Conservation (phyloP, 92 coral and sea anemone genomes). For the Porites divaricata region DNA sequence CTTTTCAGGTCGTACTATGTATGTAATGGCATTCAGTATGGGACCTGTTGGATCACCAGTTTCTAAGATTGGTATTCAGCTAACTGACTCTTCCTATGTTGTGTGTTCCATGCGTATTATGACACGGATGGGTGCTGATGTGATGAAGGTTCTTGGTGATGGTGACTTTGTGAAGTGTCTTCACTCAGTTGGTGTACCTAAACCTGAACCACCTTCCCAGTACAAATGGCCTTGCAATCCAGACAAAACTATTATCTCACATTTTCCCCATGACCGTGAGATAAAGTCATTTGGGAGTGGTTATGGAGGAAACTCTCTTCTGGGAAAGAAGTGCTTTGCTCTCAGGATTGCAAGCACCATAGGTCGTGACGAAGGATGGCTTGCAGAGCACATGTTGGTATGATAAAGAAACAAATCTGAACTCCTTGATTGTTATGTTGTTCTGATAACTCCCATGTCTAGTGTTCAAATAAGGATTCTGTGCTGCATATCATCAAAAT, state of each 20-base stretch:
- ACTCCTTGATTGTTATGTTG: too few relatives aligned
- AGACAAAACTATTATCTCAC: conserved; percentile 82
- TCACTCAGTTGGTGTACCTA: conserved; percentile 86
- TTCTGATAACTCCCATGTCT: too few relatives aligned
- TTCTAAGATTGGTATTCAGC: conserved; percentile 88
- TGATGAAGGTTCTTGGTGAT: conserved; percentile 73
- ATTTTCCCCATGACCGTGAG: conserved; percentile 77
- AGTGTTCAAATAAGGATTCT: too few relatives aligned
- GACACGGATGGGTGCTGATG: conserved; percentile 89
- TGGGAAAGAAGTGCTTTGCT: conserved; percentile 94
- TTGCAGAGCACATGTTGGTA: conserved; percentile 95
- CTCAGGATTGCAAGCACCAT: conserved; percentile 84
- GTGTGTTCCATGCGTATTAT: conserved; percentile 87
- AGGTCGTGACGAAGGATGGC: conserved; percentile 89
- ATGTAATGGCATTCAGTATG: conserved; percentile 90
- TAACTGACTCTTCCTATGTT: conserved; percentile 90
- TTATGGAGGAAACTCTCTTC: conserved; percentile 90
- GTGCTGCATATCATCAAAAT: too few relatives aligned
- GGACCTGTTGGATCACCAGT: conserved; percentile 94
- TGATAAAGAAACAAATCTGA: neutral
- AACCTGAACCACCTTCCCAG: conserved; percentile 68
- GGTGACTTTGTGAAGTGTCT: conserved; percentile 83
- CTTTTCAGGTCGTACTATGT: conserved; percentile 87
- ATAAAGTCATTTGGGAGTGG: conserved; percentile 91
- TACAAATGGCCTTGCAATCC: conserved; percentile 89